Evolutionary conservation across 2,888 invertebrate genomes (phyloP).

Genomic region (Meganola albula): DNA sequence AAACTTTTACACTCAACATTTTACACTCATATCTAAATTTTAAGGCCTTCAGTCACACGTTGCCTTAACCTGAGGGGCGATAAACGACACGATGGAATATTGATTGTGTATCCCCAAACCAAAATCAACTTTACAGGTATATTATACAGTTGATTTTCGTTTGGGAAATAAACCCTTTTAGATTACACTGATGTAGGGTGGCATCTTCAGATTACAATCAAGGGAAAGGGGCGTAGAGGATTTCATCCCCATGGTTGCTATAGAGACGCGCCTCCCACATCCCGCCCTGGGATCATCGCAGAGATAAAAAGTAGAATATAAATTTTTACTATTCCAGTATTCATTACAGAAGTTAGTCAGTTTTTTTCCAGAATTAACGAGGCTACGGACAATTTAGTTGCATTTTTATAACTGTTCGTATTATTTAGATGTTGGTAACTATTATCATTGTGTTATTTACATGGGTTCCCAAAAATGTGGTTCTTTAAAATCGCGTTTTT

Average conservation of each 20-base stretch:
- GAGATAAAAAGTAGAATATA: conserved; percentile 66
- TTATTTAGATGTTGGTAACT: no score
- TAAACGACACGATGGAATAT: conserved; percentile 36
- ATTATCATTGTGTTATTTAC: no score
- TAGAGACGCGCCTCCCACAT: conserved; percentile 62
- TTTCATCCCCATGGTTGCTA: conserved; percentile 58
- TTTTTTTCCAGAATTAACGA: conserved; percentile 50
- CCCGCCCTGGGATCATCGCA: conserved; percentile 64
- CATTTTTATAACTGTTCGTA: no score
- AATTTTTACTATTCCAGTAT: conserved; percentile 67
- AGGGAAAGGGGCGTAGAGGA: conserved; percentile 65
- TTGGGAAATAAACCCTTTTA: conserved; percentile 62
- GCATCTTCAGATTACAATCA: conserved; percentile 71
- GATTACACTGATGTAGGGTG: conserved; percentile 59
- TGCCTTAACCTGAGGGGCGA: conserved; percentile 30
- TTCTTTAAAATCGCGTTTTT: no score
- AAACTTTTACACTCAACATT: conserved; percentile 22
- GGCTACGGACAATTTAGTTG: conserved; percentile 31
- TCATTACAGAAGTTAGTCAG: conserved; percentile 65
- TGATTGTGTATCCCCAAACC: conserved; percentile 35
- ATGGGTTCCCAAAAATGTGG: no score
- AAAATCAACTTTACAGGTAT: conserved; percentile 29
- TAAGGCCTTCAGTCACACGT: conserved; percentile 31
- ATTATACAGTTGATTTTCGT: conserved; percentile 38
- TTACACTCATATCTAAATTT: conserved; percentile 26